Evolutionary conservation across 1,140 invertebrate species (phyloP), one percentile per base, ranked within the genome.

Genomic region (Eupeodes corollae): DNA sequence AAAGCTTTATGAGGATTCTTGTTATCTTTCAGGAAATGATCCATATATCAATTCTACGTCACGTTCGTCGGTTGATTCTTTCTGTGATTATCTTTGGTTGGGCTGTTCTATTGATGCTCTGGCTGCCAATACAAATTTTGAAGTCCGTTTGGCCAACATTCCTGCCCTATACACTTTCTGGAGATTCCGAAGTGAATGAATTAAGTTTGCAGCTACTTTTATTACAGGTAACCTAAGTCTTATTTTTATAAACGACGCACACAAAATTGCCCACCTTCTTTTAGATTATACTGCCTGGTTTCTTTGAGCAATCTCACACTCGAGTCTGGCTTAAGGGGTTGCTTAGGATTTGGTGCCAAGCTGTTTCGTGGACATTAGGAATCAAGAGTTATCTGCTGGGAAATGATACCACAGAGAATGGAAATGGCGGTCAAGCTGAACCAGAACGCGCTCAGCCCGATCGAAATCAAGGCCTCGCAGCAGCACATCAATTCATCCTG

Each of bases 1-100:
- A 16, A n/a, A 2, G 18, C n/a, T 19, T 47, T 18, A 42, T 19
- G 42, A 14, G 14, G n/a, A 19, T 41, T 47, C 15, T 41, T 47
- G 47, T 50, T 41, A 49, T 56, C 46, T 53, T 57, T n/a, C 52
- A 75, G 72, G 82, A 98, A 79, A 98, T 99, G 94, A 98, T 99
- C 50, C 94, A 99, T 67, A 74, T 97, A 30, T 88, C 94, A 8
- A 89, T 99, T 39, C 73, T 93, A 42, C 78, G 86, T 47, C 96
- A 99, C 63, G 79, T 92, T 5, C 77, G 92, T 30, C 77, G 94
- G 46, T 77, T 98, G 38, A 75, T 98, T 5, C 86, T 88, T 1
- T 98, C 94, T 0, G 86, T 91, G 33, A 86, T 97, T 52, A 88
- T 98, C 50, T 98, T 98, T 73, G 94, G 95, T 13, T 94, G 89